A percentile compares a stretch with the other conserved stretches of the same genome.
phyloP scores from a whole-genome alignment of 1,140 invertebrate genomes.

The Zaprionus vittiger region DNA sequence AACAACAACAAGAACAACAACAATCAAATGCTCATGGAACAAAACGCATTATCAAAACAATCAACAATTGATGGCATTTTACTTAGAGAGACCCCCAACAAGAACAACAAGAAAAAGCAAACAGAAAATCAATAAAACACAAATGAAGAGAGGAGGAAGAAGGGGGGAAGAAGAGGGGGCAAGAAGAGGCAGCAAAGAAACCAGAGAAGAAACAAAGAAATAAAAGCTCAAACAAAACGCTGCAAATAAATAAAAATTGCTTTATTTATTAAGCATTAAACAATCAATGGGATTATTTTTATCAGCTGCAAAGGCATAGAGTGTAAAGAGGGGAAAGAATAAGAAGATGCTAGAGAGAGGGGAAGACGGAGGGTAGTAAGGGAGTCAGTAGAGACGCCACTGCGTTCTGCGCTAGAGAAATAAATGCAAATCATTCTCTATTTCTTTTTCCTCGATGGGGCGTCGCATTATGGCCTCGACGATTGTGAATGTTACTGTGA shows the following conservation, averaged over 20 bases:
- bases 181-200: too few relatives aligned
- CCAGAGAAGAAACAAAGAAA: conserved; percentile 9
- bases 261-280: conserved; percentile 84
- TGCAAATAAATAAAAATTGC: conserved; percentile 81
- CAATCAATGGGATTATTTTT: conserved; percentile 83
- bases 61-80: conserved; percentile 80
- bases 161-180: background rate
- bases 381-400: conserved; percentile 12
- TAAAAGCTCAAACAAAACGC: conserved; percentile 52
- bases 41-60: conserved; percentile 74
- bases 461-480: conserved; percentile 35
- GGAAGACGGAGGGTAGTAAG: background rate
- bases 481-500: conserved; percentile 9
- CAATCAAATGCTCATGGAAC: conserved; percentile 26
- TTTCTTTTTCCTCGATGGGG: conserved; percentile 43
- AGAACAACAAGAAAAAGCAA: conserved; percentile 20
- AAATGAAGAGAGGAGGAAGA: conserved; percentile 46
- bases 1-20: conserved; percentile 26
- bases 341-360: background rate
- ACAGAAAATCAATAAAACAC: conserved; percentile 51
- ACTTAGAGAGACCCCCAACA: conserved; percentile 48
- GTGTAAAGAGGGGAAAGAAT: background rate
- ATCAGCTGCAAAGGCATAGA: conserved; percentile 43
- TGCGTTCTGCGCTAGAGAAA: conserved; percentile 48
- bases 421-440: conserved; percentile 79